Conservation (phyloP, 1,140 invertebrate species). For the Branchinecta lynchi region DNA sequence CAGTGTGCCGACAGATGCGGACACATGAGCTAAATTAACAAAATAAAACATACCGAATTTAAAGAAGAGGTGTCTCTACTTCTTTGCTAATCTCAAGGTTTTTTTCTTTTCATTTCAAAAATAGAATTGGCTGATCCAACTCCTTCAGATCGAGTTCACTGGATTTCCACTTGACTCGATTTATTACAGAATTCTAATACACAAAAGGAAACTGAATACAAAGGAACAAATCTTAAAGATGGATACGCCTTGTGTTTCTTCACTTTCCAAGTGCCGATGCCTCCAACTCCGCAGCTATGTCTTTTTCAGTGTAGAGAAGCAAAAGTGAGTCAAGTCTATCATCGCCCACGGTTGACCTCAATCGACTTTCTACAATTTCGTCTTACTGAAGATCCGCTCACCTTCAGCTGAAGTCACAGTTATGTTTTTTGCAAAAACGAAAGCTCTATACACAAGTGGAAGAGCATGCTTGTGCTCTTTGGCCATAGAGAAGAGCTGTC, state of each 20-base stretch:
- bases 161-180: slow-evolving; percentile 1
- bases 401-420: slow-evolving; percentile 2
- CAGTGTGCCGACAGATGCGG: too few relatives aligned
- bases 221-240: slow-evolving; percentile 7
- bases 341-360: too few relatives aligned
- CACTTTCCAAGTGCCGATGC: neutral
- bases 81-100: slow-evolving; percentile 9
- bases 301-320: slow-evolving; percentile 5
- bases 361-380: too few relatives aligned
- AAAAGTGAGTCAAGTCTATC: too few relatives aligned
- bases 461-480: slow-evolving; percentile 3
- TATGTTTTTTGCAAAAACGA: slow-evolving; percentile 2
- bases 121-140: slow-evolving; percentile 9
- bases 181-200: slow-evolving; percentile 10
- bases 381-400: too few relatives aligned
- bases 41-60: slow-evolving; percentile 2
- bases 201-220: neutral
- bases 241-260: slow-evolving; percentile 2
- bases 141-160: slow-evolving; percentile 5
- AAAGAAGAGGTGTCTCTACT: neutral
- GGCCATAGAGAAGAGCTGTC: neutral
- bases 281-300: neutral
- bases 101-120: slow-evolving; percentile 10
- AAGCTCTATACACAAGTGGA: neutral
- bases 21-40: slow-evolving; percentile 7